Conservation (phyloP, 1,140 invertebrate species). For the Calephelis virginiensis region DNA sequence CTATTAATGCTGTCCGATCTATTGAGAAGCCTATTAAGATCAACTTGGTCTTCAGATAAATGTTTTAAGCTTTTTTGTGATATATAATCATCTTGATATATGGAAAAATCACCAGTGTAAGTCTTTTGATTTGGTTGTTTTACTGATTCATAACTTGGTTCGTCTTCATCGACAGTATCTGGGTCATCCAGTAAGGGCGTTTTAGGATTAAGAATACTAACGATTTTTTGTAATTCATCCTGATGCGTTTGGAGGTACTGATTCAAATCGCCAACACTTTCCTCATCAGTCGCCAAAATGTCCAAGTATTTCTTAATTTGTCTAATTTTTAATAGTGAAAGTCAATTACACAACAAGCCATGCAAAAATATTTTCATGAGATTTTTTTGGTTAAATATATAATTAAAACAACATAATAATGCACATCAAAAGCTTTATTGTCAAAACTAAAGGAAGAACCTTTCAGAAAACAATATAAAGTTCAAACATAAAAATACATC, state of each 20-base stretch:
- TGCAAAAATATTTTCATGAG: conserved; percentile 68
- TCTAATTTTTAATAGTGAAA: conserved; percentile 47
- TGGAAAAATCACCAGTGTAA: conserved; percentile 56
- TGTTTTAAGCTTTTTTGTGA: conserved; percentile 59
- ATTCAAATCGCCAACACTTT: conserved; percentile 57
- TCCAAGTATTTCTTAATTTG: conserved; percentile 77
- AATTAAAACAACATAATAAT: conserved; percentile 44
- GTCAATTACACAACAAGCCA: conserved; percentile 56
- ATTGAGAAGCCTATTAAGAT: conserved; percentile 60
- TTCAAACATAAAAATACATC: neutral
- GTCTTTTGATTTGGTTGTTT: conserved; percentile 45
- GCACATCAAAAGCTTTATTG: conserved; percentile 26
- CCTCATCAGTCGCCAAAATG: conserved; percentile 73
- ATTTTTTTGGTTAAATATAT: conserved; percentile 43
- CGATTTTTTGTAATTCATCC: conserved; percentile 57
- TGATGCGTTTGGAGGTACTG: conserved; percentile 65
- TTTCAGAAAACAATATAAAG: neutral
- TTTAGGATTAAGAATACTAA: conserved; percentile 63
- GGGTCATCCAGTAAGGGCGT: conserved; percentile 57
- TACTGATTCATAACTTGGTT: conserved; percentile 50
- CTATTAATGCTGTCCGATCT: conserved; percentile 47
- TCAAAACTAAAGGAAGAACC: neutral
- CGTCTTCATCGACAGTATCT: conserved; percentile 61
- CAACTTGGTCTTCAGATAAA: conserved; percentile 62
- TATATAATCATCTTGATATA: conserved; percentile 61